A percentile compares a stretch with the other conserved stretches of the same genome.
Conservation (phyloP, 1,140 invertebrate species). For the Matsumurasca onukii region DNA sequence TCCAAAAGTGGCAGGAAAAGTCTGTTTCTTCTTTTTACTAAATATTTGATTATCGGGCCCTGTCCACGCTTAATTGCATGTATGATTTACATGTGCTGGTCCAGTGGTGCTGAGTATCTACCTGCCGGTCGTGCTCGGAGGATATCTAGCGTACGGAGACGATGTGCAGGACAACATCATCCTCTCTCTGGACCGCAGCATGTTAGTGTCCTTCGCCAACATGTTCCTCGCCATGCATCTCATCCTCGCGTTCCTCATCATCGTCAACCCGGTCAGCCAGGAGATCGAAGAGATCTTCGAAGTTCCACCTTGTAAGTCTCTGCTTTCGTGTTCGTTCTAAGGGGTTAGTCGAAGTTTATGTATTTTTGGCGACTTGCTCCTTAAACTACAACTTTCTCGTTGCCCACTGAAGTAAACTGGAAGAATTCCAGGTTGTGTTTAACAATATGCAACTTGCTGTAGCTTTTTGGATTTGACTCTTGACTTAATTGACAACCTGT, state of each 20-base stretch:
- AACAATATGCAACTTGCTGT: too few relatives aligned
- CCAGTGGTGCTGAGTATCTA: conserved; percentile 61
- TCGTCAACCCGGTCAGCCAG: conserved; percentile 66
- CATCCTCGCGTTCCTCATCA: conserved; percentile 62
- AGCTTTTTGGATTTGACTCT: neutral
- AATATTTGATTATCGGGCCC: too few relatives aligned
- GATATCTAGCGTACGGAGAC: conserved; percentile 62
- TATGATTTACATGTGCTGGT: too few relatives aligned
- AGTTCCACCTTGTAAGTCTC: conserved; percentile 59
- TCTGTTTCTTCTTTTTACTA: too few relatives aligned
- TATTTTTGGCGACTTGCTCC: too few relatives aligned
- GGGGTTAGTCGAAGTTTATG: too few relatives aligned
- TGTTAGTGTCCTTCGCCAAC: conserved; percentile 55
- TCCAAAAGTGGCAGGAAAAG: too few relatives aligned
- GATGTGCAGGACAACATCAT: conserved; percentile 56
- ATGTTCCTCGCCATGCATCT: conserved; percentile 62
- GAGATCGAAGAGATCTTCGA: conserved; percentile 68
- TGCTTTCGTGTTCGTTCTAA: too few relatives aligned
- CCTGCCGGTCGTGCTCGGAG: conserved; percentile 56
- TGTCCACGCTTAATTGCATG: too few relatives aligned
- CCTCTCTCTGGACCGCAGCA: conserved; percentile 51
- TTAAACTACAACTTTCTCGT: too few relatives aligned
- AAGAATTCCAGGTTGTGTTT: neutral
- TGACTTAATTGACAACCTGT: too few relatives aligned
- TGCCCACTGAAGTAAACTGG: too few relatives aligned